Evolutionary conservation across 2,113 vertebrate species (phyloP).

Genomic region (Gobius niger): DNA sequence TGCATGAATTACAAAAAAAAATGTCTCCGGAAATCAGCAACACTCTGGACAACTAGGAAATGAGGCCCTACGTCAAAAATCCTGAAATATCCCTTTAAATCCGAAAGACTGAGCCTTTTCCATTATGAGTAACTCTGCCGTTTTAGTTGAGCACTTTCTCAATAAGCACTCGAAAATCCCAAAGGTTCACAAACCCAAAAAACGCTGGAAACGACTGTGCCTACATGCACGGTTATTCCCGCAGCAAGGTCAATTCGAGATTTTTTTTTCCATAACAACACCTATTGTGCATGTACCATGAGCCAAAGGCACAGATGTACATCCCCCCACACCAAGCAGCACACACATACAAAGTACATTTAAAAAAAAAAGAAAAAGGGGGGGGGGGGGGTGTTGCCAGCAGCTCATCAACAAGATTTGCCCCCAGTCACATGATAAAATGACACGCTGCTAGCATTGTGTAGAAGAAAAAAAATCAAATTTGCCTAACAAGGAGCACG

Average conservation of each 20-base stretch:
- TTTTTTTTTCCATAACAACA: background rate
- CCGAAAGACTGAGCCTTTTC: too few relatives aligned
- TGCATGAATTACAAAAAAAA: too few relatives aligned
- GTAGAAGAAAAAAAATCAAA: slow-evolving; percentile 31
- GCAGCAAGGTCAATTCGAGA: background rate
- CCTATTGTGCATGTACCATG: background rate
- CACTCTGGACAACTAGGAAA: too few relatives aligned
- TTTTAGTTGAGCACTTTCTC: too few relatives aligned
- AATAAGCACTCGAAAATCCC: too few relatives aligned
- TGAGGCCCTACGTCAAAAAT: too few relatives aligned
- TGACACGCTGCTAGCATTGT: slow-evolving; percentile 60
- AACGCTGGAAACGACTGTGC: too few relatives aligned
- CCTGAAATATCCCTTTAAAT: too few relatives aligned
- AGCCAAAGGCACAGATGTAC: background rate
- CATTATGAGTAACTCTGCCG: too few relatives aligned
- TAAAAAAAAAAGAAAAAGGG: background rate
- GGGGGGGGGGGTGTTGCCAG: background rate
- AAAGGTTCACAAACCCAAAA: too few relatives aligned
- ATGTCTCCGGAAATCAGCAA: too few relatives aligned
- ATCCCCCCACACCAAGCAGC: background rate
- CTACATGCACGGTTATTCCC: background rate
- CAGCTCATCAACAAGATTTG: slow-evolving; percentile 59
- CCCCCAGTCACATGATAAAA: slow-evolving; percentile 56
- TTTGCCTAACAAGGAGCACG: slow-evolving; percentile 58
- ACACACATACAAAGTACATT: background rate